A percentile compares a stretch with the other conserved stretches of the same genome.
phyloP scores from a whole-genome alignment of 2,888 invertebrate genomes.

The Mimas tiliae region DNA sequence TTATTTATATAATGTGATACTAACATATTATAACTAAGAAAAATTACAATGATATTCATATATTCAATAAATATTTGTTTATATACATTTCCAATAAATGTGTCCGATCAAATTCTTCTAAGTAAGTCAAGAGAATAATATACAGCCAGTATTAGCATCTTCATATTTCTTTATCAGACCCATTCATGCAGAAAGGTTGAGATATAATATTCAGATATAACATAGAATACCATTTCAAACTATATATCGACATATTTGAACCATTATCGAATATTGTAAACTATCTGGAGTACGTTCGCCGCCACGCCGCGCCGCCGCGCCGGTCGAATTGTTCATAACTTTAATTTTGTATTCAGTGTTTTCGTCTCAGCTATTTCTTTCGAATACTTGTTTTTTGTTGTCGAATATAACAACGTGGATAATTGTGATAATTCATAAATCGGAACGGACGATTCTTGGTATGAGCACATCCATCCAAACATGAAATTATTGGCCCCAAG shows the following conservation, averaged over 20 bases:
- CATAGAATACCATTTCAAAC: slow-evolving; percentile 19
- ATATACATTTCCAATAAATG: too few species aligned
- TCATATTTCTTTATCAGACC: not conserved
- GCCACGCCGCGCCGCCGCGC: not conserved
- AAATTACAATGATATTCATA: too few species aligned
- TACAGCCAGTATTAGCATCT: not conserved
- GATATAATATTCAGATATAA: not conserved
- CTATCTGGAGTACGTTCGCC: not conserved
- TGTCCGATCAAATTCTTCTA: too few species aligned
- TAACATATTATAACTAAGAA: too few species aligned
- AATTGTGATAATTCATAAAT: too few species aligned
- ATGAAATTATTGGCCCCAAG: too few species aligned
- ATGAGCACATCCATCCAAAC: too few species aligned
- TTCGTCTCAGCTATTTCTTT: not conserved
- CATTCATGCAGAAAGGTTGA: slow-evolving; percentile 25
- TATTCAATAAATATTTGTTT: too few species aligned
- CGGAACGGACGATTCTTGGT: too few species aligned
- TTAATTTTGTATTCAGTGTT: not conserved
- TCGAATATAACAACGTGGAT: too few species aligned
- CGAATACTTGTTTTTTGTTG: not conserved
- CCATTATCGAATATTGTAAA: not conserved
- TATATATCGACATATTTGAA: not conserved
- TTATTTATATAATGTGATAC: too few species aligned
- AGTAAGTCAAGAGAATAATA: too few species aligned
- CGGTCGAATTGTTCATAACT: not conserved